Conservation (phyloP, 2,888 invertebrate genomes). For the Griposia aprilina region DNA sequence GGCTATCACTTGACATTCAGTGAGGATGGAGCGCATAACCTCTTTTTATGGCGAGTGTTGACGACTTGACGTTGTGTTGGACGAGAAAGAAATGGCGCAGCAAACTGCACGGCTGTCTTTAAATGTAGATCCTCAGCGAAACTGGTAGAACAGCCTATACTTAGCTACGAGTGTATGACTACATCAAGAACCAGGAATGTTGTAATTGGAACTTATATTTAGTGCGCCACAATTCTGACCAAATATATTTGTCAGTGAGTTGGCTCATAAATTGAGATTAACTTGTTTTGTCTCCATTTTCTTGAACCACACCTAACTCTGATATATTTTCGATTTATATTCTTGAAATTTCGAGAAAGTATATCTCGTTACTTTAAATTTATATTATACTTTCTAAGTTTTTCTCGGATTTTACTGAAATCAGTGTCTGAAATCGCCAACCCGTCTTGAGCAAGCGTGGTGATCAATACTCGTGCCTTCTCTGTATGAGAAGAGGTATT, state of each 20-base stretch:
- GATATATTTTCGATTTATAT: not conserved
- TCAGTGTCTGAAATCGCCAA: too few species aligned
- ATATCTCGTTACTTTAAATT: not conserved
- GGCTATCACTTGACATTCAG: too few species aligned
- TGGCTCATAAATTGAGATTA: not conserved
- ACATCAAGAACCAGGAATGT: not conserved
- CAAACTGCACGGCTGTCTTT: not conserved
- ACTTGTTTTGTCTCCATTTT: not conserved
- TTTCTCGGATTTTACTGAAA: too few species aligned
- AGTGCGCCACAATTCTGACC: not conserved
- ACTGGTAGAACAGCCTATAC: not conserved
- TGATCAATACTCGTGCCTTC: too few species aligned
- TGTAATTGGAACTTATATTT: slow-evolving; percentile 14
- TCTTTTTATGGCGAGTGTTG: too few species aligned
- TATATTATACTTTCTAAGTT: too few species aligned
- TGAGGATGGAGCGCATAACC: too few species aligned
- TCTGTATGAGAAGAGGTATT: too few species aligned
- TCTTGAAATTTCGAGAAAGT: not conserved
- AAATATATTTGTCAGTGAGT: slow-evolving; percentile 11
- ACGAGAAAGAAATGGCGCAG: not conserved
- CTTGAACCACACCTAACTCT: not conserved
- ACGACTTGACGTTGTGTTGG: too few species aligned
- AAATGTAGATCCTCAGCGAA: not conserved
- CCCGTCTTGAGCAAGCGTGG: too few species aligned
- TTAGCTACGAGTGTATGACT: not conserved